Evolutionary conservation across 1,140 invertebrate genomes (phyloP), one percentile per base, ranked within the genome.

Genomic region (Oryctes rhinoceros): DNA sequence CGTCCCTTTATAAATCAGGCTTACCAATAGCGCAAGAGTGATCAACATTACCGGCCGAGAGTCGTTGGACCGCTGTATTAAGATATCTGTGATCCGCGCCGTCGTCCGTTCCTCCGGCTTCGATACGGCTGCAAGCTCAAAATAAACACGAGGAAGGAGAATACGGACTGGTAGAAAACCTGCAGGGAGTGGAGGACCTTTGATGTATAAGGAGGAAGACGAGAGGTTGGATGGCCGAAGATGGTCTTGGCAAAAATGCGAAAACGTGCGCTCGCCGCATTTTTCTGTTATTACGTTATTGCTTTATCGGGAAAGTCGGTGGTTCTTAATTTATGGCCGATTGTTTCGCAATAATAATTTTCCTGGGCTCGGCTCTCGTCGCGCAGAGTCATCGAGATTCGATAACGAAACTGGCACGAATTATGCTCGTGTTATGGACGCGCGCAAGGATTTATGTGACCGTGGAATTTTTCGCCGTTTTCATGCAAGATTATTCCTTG

Each of bases 1-100:
- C 76, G n/a, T 30, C 47, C 76, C 76, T 59, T 78, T 78, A 78
- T 78, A 78, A 78, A 78, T 78, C 76, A 78, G 76, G 18, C 44
- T 76, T 71, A 71, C 65, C 65, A 71, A 71, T 37, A 71, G 65
- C 65, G 24, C 65, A 71, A 71, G 65, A 71, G 65, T 71, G 65
- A 71, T 71, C 65, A 71, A 24, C 20, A 37, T 71, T 71, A 71
- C 65, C 65, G 24, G 65, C 24, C 53, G 53, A 59, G 65, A 30
- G 20, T 24, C 65, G 35, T 30, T 71, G 24, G 18, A 7, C 20
- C 20, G 35, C 11, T 71, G 65, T 71, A 71, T 71, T 71, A 71
- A 71, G 65, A 71, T 71, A 71, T 71, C 65, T 71, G 24, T 71
- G 35, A 71, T 71, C 20, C 65, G 35, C 53, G 18, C 18, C 15